These are phyloP conservation scores for Sphaerodactylus townsendi DNA, from an alignment of 2,113 vertebrate species.

Conservation along the genomic window DNA sequence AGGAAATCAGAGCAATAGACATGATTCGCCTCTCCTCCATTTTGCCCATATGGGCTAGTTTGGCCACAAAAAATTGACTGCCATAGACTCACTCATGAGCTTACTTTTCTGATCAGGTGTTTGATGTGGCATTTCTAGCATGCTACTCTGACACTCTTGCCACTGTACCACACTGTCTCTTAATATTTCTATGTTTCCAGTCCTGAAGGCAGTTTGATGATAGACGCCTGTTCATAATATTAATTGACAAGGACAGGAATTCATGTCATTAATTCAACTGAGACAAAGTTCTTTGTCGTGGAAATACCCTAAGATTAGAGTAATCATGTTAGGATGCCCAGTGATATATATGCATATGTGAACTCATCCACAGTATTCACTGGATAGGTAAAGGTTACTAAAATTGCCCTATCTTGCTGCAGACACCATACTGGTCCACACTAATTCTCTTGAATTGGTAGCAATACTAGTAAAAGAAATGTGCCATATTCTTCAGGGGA, in stretches of 20 bases:
- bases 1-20: no score
- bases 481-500: not conserved
- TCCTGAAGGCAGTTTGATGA: conserved; percentile 34
- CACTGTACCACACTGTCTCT: no score
- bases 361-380: not conserved
- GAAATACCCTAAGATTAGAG: not conserved
- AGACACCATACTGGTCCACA: not conserved
- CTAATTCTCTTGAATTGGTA: not conserved
- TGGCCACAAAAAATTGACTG: no score
- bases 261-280: not conserved
- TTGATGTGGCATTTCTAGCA: no score
- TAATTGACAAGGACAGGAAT: not conserved
- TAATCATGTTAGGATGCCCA: not conserved
- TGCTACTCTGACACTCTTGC: no score
- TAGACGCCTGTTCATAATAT: not conserved
- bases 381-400: not conserved
- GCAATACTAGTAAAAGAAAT: not conserved
- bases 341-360: not conserved
- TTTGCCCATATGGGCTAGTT: no score
- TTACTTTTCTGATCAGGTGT: no score
- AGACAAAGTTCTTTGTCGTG: not conserved
- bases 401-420: not conserved
- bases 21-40: no score
- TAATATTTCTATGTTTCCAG: conserved; percentile 35
- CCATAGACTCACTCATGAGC: no score